phyloP scores from a whole-genome alignment of 2,888 invertebrate species.

The Entomobrya multifasciata region DNA sequence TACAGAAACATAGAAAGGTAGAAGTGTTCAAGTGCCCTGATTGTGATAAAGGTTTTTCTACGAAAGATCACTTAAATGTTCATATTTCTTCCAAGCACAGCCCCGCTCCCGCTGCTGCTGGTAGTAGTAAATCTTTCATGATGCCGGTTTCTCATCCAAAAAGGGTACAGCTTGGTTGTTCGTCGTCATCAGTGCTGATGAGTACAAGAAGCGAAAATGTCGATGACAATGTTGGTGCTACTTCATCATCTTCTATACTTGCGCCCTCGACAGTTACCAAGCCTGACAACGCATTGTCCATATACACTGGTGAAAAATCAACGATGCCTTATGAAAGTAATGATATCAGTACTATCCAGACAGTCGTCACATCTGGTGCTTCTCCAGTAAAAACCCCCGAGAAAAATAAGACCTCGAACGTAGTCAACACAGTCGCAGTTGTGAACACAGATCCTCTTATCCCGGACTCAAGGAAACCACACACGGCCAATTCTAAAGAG shows the following conservation, averaged over 20 bases:
- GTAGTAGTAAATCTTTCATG: constrained; percentile 62
- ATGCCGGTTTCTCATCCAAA: no score
- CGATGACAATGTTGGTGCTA: not conserved
- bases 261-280: not conserved
- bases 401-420: no score
- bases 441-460: no score
- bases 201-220: not conserved
- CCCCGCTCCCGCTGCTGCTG: no score
- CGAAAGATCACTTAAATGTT: constrained; percentile 70
- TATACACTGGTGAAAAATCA: not conserved
- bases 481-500: not conserved
- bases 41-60: constrained; percentile 70
- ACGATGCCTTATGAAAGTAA: not conserved
- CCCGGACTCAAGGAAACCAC: no score
- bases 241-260: not conserved
- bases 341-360: no score
- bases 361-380: not conserved
- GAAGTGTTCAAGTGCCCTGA: constrained; percentile 66
- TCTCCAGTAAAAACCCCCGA: not conserved
- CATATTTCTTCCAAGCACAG: constrained; percentile 69
- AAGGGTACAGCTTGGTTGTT: no score
- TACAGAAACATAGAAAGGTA: constrained; percentile 65
- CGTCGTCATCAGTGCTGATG: not conserved
- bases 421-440: no score
- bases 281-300: no score